These are phyloP conservation scores for Pipistrellus pipistrellus DNA, from an alignment of 2,797 vertebrate genomes.

Conservation along the genomic window DNA sequence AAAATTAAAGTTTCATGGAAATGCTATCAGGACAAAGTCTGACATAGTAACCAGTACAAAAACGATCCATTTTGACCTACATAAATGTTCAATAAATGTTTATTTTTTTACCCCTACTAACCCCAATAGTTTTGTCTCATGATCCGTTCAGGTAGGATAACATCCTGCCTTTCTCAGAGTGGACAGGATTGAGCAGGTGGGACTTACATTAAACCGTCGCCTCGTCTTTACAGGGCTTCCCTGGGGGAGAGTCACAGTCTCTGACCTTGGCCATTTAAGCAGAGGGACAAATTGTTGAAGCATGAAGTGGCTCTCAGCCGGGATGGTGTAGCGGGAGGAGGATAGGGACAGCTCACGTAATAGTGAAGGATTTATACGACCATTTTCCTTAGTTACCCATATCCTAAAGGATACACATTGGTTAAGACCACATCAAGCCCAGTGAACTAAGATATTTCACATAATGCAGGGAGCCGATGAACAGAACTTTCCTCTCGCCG, in stretches of 20 bases:
- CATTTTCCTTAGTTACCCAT: slow-evolving; percentile 32
- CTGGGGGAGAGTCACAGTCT: background rate
- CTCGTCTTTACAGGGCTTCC: background rate
- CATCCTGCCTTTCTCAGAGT: background rate
- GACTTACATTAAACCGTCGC: background rate
- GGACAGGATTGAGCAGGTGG: background rate
- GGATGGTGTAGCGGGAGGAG: background rate
- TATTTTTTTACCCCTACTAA: background rate
- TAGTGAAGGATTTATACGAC: background rate
- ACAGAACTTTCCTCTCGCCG: background rate
- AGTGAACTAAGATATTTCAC: slow-evolving; percentile 1
- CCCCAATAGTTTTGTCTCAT: background rate
- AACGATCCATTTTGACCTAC: background rate
- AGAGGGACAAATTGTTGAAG: background rate
- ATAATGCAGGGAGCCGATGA: background rate
- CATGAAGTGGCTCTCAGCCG: background rate
- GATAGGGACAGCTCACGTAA: background rate
- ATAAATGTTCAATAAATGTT: background rate
- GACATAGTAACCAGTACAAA: background rate
- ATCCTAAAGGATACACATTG: background rate
- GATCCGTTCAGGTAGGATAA: background rate
- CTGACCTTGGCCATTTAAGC: background rate
- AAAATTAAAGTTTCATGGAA: slow-evolving; percentile 22
- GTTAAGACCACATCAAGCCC: background rate
- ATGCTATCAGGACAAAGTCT: background rate